Base-by-base conservation (phyloP, 2,113 vertebrate genomes). In the Calidris pygmaea region DNA sequence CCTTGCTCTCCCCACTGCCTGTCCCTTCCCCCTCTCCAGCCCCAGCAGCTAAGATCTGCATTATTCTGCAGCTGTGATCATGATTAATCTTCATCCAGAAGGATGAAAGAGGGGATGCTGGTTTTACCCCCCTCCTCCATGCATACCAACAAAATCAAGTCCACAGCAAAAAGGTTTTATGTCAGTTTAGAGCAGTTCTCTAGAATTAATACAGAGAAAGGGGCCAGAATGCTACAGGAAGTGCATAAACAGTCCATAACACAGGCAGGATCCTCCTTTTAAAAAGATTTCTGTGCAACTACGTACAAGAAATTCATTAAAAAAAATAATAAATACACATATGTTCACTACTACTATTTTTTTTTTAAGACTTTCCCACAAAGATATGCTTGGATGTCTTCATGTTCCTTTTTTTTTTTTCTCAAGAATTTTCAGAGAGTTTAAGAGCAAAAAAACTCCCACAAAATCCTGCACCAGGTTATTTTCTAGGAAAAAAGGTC, bases 1-100 rank as follows among this genome's bases (percentile, higher is more conserved):
- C 56, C 67, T 26, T 16, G 56, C 65, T 60, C 39, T 58, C 43
- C 10, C 26, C 3, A 4, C 56, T 4, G 23, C 34, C 58, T 10
- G 32, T 26, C 95, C 91, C 89, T 90, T 73, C 89, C 86, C 88
- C 88, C 87, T 67, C 52, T 2, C 45, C 78, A 91, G 26, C 22
- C 85, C 85, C 81, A 76, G 93, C 78, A 92, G 87, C 92, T 86
- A 73, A 78, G 76, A 90, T 75, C 70, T 77, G 65, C 65, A 84
- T 86, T 55, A 86, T 86, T 75, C 73, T 96, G 92, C 94, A 95
- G 96, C 92, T 89, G 95, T 52, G 89, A 85, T 89, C 94, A 81
- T 10, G 84, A 77, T 92, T 95, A 96, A 97, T 94, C 92, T 85
- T 84, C 88, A 80, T 26, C 52, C 86, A 87, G 80, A 78, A 89